A percentile compares a stretch with the other conserved stretches of the same genome.
Evolutionary conservation across 2,888 invertebrate species (phyloP).

Genomic region (Notocelia uddmanniana): DNA sequence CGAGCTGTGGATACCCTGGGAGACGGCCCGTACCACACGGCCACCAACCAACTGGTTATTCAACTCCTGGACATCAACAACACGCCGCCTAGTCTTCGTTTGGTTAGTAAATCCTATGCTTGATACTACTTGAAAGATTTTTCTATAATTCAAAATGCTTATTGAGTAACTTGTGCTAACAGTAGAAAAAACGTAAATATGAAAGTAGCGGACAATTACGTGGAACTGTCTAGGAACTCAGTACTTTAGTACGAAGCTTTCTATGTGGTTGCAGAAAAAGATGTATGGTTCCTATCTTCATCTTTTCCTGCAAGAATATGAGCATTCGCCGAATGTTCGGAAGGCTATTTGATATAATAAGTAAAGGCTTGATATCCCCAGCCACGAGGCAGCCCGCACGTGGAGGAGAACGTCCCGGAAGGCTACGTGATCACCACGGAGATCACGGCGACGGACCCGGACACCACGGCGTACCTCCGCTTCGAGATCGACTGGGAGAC

Average conservation of each 20-base stretch:
- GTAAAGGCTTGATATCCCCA: constrained; percentile 50
- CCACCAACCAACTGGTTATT: constrained; percentile 85
- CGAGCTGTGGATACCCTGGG: constrained; percentile 80
- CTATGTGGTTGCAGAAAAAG: too few relatives aligned
- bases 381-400: constrained; percentile 78
- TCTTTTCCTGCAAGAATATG: not conserved
- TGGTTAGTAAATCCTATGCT: constrained; percentile 73
- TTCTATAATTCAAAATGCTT: too few relatives aligned
- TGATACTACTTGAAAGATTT: too few relatives aligned
- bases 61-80: constrained; percentile 90
- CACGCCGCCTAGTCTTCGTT: constrained; percentile 87
- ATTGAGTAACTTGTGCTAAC: too few relatives aligned
- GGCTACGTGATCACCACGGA: constrained; percentile 69
- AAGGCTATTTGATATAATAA: too few relatives aligned
- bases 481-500: constrained; percentile 87
- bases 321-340: not conserved
- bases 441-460: constrained; percentile 86
- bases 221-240: too few relatives aligned
- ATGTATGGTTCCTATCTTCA: too few relatives aligned
- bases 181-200: too few relatives aligned
- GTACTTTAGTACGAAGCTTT: too few relatives aligned
- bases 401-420: constrained; percentile 84
- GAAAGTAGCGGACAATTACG: too few relatives aligned
- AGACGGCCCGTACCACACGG: constrained; percentile 71
- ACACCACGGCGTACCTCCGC: constrained; percentile 83